phyloP scores from a whole-genome alignment of 2,888 invertebrate genomes.

The Epinotia nisella region DNA sequence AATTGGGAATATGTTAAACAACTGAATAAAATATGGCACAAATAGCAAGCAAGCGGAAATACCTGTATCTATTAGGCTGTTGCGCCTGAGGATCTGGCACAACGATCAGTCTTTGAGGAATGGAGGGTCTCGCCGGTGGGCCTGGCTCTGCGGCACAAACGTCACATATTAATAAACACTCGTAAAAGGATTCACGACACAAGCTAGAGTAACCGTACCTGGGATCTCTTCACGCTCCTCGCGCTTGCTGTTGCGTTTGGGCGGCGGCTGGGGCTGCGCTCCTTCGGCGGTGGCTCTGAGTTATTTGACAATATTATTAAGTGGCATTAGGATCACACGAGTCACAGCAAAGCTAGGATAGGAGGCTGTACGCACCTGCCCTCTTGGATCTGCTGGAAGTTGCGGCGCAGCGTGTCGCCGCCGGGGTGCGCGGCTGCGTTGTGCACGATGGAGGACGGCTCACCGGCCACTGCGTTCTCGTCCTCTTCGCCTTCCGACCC shows the following conservation, averaged over 20 bases:
- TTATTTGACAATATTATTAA: conserved; percentile 61
- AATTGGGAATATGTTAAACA: conserved; percentile 1
- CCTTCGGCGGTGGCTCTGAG: conserved; percentile 86
- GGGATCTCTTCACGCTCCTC: conserved; percentile 86
- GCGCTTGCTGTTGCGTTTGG: conserved; percentile 84
- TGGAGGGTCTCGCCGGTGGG: conserved; percentile 94
- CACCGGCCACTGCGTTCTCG: conserved; percentile 95
- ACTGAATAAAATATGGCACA: neutral
- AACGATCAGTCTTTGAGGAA: conserved; percentile 96
- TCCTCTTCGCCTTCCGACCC: conserved; percentile 99
- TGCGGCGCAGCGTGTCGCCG: conserved; percentile 97
- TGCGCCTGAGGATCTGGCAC: conserved; percentile 94
- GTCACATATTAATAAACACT: conserved; percentile 41
- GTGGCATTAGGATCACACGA: conserved; percentile 31
- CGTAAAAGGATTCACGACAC: neutral
- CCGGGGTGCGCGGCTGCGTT: conserved; percentile 89
- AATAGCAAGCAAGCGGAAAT: conserved; percentile 46
- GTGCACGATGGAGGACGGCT: conserved; percentile 97
- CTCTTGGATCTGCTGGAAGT: conserved; percentile 99
- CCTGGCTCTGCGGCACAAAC: conserved; percentile 88
- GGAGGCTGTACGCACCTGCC: conserved; percentile 72
- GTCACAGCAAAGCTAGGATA: conserved; percentile 13
- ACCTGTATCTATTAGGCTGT: conserved; percentile 87
- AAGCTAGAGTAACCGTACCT: conserved; percentile 64
- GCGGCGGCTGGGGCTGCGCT: conserved; percentile 85